Evolutionary conservation across 2,888 invertebrate species (phyloP).

Genomic region (Zhuqinia jingwanae): DNA sequence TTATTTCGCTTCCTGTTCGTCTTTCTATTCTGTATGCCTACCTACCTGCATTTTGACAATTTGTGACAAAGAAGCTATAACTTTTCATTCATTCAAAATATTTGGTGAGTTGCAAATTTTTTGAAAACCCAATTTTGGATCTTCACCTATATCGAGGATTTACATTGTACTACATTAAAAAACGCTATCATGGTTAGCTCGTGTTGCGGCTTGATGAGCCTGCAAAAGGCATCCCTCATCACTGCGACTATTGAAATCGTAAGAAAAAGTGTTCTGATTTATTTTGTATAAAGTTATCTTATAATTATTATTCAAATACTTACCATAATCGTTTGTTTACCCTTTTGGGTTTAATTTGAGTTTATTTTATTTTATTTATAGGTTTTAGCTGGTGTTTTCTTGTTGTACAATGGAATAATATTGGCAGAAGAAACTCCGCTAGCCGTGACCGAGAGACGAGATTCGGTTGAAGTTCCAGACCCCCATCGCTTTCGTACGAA

Average conservation of each 20-base stretch:
- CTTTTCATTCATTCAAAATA: not conserved
- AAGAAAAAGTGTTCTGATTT: not conserved
- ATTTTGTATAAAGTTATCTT: not conserved
- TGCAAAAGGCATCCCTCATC: conserved; percentile 55
- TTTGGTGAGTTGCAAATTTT: too few relatives aligned
- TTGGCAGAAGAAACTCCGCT: conserved; percentile 46
- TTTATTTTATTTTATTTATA: not conserved
- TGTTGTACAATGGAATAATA: conserved; percentile 29
- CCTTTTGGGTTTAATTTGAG: too few relatives aligned
- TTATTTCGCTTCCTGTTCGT: too few relatives aligned
- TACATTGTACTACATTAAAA: too few relatives aligned
- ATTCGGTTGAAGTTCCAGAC: conserved; percentile 31
- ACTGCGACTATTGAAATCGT: conserved; percentile 55
- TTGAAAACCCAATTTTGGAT: too few relatives aligned
- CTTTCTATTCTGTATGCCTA: too few relatives aligned
- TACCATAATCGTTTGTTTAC: too few relatives aligned
- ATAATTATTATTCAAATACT: too few relatives aligned
- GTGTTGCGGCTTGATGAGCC: conserved; percentile 39
- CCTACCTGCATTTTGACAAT: not conserved
- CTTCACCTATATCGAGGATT: too few relatives aligned
- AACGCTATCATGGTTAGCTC: conserved; percentile 52
- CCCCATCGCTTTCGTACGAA: conserved; percentile 52
- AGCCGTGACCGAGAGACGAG: conserved; percentile 41
- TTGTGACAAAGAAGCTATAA: not conserved
- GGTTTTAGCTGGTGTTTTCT: conserved; percentile 34